Conservation (phyloP, 2,113 vertebrate species). For the Nesoenas mayeri region DNA sequence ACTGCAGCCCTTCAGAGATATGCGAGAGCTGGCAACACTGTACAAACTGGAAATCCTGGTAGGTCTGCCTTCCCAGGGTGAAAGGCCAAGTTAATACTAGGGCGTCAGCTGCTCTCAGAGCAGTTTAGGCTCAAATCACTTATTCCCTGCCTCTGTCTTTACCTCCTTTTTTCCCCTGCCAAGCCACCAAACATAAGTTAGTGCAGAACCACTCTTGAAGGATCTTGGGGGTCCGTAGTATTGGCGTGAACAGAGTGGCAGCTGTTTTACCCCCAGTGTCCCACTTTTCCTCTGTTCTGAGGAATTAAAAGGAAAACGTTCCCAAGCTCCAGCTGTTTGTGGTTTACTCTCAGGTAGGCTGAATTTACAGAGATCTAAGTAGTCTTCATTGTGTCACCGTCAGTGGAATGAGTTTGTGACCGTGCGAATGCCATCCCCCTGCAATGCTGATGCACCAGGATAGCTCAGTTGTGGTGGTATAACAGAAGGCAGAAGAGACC, state of each 20-base stretch:
- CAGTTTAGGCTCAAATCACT: background rate
- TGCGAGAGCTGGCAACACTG: conserved; percentile 89
- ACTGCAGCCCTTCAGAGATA: conserved; percentile 92
- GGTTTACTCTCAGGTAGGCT: background rate
- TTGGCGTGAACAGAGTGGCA: background rate
- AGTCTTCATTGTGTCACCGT: background rate
- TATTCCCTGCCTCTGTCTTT: background rate
- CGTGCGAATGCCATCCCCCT: background rate
- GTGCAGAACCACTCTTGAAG: background rate
- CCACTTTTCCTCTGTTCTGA: background rate
- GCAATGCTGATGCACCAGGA: background rate
- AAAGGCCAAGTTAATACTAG: background rate
- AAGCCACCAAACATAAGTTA: background rate
- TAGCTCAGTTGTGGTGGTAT: background rate
- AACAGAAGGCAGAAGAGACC: background rate
- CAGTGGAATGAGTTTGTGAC: background rate
- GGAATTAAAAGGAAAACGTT: background rate
- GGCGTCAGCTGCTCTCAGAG: background rate
- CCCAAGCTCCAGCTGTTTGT: background rate
- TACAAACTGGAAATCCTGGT: conserved; percentile 93
- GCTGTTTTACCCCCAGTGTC: background rate
- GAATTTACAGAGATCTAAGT: background rate
- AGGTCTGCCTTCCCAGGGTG: conserved; percentile 43
- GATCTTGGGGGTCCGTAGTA: accelerated
- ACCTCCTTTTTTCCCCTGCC: background rate